Conservation (phyloP, 1,140 invertebrate species). For the Achroia grisella region DNA sequence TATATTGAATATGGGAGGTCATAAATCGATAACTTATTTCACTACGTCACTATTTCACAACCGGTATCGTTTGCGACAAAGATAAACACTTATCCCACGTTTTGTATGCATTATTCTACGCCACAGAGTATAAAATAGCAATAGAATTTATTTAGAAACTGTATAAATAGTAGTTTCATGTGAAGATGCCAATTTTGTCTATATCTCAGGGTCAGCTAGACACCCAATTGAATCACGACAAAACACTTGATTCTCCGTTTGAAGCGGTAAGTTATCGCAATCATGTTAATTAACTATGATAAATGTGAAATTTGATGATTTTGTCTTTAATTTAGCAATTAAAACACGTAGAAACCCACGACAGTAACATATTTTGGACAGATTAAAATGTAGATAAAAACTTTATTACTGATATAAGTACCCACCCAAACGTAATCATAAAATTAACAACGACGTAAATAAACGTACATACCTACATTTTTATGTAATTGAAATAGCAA, state of each 20-base stretch:
- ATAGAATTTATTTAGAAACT: background rate
- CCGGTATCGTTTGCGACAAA: slow-evolving; percentile 28
- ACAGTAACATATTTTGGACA: too few relatives aligned
- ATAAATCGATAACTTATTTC: slow-evolving; percentile 44
- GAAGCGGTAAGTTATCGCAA: background rate
- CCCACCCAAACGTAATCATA: too few relatives aligned
- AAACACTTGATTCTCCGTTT: background rate
- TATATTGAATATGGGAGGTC: slow-evolving; percentile 35
- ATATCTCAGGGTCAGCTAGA: too few relatives aligned
- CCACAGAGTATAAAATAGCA: background rate
- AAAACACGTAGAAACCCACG: too few relatives aligned
- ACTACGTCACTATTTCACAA: slow-evolving; percentile 12
- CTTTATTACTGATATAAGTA: too few relatives aligned
- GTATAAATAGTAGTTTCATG: background rate
- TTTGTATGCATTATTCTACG: background rate
- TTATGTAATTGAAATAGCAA: too few relatives aligned
- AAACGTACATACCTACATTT: too few relatives aligned
- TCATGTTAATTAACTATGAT: slow-evolving; percentile 1
- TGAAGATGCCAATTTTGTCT: too few relatives aligned
- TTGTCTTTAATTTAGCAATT: too few relatives aligned
- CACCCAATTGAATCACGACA: background rate
- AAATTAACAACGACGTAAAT: too few relatives aligned
- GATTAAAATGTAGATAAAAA: too few relatives aligned
- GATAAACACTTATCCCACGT: slow-evolving; percentile 11
- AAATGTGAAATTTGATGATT: background rate